Conservation (phyloP, 2,113 vertebrate genomes). For the Blennius ocellaris region DNA sequence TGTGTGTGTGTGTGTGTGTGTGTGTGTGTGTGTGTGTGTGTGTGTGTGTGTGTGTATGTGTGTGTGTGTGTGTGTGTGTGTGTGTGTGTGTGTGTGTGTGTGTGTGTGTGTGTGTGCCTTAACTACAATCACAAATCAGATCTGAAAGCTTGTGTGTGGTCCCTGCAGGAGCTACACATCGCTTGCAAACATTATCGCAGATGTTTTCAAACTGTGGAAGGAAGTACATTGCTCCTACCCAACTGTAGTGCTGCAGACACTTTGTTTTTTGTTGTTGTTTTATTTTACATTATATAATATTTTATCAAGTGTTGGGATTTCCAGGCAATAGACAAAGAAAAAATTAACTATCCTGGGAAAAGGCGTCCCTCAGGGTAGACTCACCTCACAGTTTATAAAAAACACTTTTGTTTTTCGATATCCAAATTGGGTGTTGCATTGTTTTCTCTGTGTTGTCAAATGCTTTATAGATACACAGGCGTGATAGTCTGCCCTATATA, state of each 20-base stretch:
- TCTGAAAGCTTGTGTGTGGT: constrained; percentile 32
- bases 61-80: constrained; percentile 6
- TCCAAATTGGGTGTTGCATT: constrained; percentile 2
- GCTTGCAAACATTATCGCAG: not conserved
- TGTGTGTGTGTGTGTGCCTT: constrained; percentile 8
- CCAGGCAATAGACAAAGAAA: too few species aligned
- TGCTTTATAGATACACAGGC: constrained; percentile 12
- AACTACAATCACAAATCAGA: constrained; percentile 21
- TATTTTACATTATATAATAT: too few species aligned
- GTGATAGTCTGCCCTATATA: constrained; percentile 25
- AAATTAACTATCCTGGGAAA: too few species aligned
- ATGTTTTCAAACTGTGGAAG: too few species aligned
- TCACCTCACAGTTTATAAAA: too few species aligned
- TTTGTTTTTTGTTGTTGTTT: too few species aligned
- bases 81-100: constrained; percentile 2
- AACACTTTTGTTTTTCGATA: not conserved
- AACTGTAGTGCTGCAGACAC: too few species aligned
- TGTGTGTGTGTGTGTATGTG: not conserved
- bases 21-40: constrained; percentile 3
- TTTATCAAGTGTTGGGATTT: too few species aligned
- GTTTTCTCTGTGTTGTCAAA: constrained; percentile 10
- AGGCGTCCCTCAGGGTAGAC: too few species aligned
- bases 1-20: constrained; percentile 1
- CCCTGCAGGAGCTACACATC: not conserved
- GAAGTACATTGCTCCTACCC: too few species aligned